phyloP scores from a whole-genome alignment of 2,888 invertebrate species.

The Elysia crispata region DNA sequence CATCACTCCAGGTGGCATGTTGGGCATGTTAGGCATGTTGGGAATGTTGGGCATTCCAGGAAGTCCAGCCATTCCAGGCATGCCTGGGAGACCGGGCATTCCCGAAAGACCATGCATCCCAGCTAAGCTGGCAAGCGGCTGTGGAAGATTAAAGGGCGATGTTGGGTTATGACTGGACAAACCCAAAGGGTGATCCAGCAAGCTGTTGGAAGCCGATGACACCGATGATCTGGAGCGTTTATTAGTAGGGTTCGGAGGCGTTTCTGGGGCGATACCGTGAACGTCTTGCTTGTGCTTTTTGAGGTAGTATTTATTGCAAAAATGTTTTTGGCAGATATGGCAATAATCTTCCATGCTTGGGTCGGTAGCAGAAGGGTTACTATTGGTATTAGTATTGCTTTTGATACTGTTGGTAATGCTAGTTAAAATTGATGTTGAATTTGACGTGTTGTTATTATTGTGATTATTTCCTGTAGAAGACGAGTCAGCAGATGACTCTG shows the following conservation, averaged over 20 bases:
- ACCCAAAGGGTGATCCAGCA: slow-evolving; percentile 63
- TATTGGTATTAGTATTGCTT: slow-evolving; percentile 56
- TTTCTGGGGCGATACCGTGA: slow-evolving; percentile 75
- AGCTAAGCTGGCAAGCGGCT: slow-evolving; percentile 70
- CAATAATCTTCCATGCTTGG: slow-evolving; percentile 77
- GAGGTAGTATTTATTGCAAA: slow-evolving; percentile 79
- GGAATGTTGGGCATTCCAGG: slow-evolving; percentile 55
- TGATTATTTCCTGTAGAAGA: too few relatives aligned
- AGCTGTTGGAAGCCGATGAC: slow-evolving; percentile 13
- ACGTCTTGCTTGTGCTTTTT: slow-evolving; percentile 78
- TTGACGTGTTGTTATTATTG: slow-evolving; percentile 31
- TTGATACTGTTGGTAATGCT: slow-evolving; percentile 47
- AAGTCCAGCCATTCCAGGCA: slow-evolving; percentile 56
- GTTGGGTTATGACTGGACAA: slow-evolving; percentile 62
- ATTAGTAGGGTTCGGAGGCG: slow-evolving; percentile 71
- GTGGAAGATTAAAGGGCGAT: slow-evolving; percentile 57
- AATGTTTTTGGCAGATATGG: slow-evolving; percentile 78
- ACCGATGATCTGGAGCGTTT: slow-evolving; percentile 56
- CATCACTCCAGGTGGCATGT: slow-evolving; percentile 73
- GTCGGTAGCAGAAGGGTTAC: slow-evolving; percentile 56
- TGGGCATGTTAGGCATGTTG: slow-evolving; percentile 52
- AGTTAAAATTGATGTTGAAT: slow-evolving; percentile 52
- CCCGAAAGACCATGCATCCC: slow-evolving; percentile 59
- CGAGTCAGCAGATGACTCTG: too few relatives aligned
- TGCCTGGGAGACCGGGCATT: slow-evolving; percentile 53